A percentile compares a stretch with the other conserved stretches of the same genome.
phyloP scores from a whole-genome alignment of 92 coral and sea anemone genomes.

The Ricordea florida region DNA sequence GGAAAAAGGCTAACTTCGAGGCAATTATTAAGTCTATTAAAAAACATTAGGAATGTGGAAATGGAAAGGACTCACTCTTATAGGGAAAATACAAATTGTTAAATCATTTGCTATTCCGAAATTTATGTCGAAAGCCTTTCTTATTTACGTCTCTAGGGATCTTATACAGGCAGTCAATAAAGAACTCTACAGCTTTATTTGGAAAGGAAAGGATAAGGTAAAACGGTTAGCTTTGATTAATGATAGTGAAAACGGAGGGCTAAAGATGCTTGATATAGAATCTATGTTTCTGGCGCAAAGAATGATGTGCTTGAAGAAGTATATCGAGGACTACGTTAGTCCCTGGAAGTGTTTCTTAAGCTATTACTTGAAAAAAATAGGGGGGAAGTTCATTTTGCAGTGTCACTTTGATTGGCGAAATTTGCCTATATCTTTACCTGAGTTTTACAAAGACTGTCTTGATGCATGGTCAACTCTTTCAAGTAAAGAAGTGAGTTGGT shows the following conservation, averaged over 20 bases:
- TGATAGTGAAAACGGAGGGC: slow-evolving; percentile 26
- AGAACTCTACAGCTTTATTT: slow-evolving; percentile 27
- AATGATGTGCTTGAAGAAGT: slow-evolving; percentile 12
- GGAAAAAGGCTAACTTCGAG: background rate
- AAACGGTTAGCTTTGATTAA: slow-evolving; percentile 18
- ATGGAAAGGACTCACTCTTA: background rate
- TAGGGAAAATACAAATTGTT: slow-evolving; percentile 27
- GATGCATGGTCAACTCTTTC: slow-evolving; percentile 1
- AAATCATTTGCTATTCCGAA: slow-evolving; percentile 18
- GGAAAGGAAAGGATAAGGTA: slow-evolving; percentile 43
- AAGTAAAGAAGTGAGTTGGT: background rate
- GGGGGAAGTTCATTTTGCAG: slow-evolving; percentile 10
- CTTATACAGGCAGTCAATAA: background rate
- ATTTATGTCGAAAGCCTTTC: background rate
- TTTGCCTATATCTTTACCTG: background rate
- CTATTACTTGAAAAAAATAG: slow-evolving; percentile 10
- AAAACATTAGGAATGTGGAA: background rate
- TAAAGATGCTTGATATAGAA: slow-evolving; percentile 28
- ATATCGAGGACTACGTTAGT: background rate
- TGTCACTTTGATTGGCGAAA: slow-evolving; percentile 8
- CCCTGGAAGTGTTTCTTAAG: slow-evolving; percentile 24
- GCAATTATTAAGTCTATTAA: background rate
- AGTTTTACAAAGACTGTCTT: slow-evolving; percentile 16
- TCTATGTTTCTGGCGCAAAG: slow-evolving; percentile 1
- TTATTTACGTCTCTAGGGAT: background rate